Conservation (phyloP, 2,888 invertebrate species). For the Catotricha subobsoleta region DNA sequence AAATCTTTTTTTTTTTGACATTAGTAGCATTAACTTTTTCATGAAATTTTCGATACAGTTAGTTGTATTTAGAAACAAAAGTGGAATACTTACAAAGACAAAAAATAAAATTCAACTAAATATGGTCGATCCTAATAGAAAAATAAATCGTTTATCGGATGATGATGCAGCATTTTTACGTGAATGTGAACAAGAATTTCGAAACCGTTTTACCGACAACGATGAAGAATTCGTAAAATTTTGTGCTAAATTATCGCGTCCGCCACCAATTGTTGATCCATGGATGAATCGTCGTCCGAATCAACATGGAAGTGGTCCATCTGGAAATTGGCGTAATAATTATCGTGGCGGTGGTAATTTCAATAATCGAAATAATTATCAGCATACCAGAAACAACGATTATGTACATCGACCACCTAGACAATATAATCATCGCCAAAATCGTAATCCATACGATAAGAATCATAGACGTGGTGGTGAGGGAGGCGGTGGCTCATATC, state of each 20-base stretch:
- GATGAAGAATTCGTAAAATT: conserved; percentile 41
- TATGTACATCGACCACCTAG: neutral
- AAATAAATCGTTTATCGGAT: conserved; percentile 33
- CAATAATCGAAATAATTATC: conserved; percentile 1
- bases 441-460: neutral
- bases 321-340: neutral
- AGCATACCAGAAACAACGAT: neutral
- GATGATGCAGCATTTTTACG: conserved; percentile 41
- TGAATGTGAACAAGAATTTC: conserved; percentile 43
- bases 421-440: neutral
- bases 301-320: neutral
- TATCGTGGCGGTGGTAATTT: neutral
- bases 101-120: too few relatives aligned
- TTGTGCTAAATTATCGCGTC: conserved; percentile 25
- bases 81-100: neutral
- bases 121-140: conserved; percentile 30
- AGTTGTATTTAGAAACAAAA: too few relatives aligned
- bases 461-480: neutral
- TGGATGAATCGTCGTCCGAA: conserved; percentile 23
- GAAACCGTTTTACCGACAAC: conserved; percentile 40
- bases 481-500: neutral
- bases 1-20: neutral
- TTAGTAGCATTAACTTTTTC: too few relatives aligned
- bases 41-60: too few relatives aligned
- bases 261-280: conserved; percentile 42